A percentile compares a stretch with the other conserved stretches of the same genome.
Conservation (phyloP, 2,797 vertebrate genomes). For the Clarias fuscus region DNA sequence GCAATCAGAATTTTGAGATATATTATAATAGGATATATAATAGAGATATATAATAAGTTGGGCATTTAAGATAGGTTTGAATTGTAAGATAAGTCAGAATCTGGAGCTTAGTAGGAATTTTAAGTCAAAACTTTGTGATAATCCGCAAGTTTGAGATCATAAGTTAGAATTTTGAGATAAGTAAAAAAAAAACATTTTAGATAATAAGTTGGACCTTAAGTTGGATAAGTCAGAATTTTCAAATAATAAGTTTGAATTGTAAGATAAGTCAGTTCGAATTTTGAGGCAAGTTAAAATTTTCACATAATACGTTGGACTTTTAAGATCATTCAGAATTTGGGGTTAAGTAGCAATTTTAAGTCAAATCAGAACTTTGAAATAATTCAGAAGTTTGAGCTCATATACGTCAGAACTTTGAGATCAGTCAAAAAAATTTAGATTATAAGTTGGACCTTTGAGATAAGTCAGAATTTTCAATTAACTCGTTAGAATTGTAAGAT, state of each 20-base stretch:
- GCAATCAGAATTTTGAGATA: not conserved
- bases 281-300: not conserved
- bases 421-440: not conserved
- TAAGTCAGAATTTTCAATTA: not conserved
- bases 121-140: too few relatives aligned
- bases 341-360: not conserved
- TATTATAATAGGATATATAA: too few relatives aligned
- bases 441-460: not conserved
- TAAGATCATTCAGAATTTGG: not conserved
- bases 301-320: too few relatives aligned
- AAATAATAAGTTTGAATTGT: too few relatives aligned
- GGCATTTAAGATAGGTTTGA: not conserved
- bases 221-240: not conserved
- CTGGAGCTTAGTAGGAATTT: not conserved
- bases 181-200: not conserved
- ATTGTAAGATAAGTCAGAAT: not conserved
- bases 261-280: not conserved
- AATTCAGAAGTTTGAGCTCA: too few relatives aligned
- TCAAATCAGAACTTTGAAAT: too few relatives aligned
- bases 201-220: not conserved
- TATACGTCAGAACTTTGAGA: not conserved
- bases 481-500: not conserved
- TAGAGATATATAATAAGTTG: not conserved
- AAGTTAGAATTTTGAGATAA: not conserved
- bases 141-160: too few relatives aligned